phyloP scores from a whole-genome alignment of 1,140 invertebrate species.

The Nasonia vitripennis region DNA sequence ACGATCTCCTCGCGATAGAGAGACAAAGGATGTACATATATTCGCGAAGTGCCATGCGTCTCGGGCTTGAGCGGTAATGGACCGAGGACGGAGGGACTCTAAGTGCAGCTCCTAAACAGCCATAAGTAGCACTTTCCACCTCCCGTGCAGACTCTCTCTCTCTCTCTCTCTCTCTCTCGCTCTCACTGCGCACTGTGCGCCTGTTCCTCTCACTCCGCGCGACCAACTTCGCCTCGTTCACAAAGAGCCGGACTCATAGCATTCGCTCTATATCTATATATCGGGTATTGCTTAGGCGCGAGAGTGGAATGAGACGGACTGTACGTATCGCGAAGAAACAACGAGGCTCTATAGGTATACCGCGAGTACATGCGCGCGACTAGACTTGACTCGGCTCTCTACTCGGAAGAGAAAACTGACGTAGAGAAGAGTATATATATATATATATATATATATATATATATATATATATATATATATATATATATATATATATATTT shows the following conservation, averaged over 20 bases:
- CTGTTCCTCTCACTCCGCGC: neutral
- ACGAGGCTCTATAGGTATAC: neutral
- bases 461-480: no score
- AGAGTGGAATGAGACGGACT: neutral
- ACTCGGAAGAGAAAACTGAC: neutral
- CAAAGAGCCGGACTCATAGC: neutral
- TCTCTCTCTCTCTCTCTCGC: neutral
- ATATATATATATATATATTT: no score
- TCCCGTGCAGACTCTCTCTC: neutral
- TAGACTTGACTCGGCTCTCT: neutral
- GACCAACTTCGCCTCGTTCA: neutral
- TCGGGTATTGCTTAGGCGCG: neutral
- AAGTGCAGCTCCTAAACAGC: constrained; percentile 24
- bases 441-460: no score
- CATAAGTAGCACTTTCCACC: constrained; percentile 9
- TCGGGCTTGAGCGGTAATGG: neutral
- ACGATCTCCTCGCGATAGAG: constrained; percentile 3
- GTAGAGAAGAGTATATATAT: neutral
- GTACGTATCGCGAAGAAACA: neutral
- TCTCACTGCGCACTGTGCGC: neutral
- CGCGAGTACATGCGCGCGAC: no score
- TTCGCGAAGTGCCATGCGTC: neutral
- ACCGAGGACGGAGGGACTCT: neutral
- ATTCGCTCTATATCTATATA: neutral
- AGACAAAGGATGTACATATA: constrained; percentile 12